A percentile compares a stretch with the other conserved stretches of the same genome.
Evolutionary conservation across 2,888 invertebrate species (phyloP).

Genomic region (Microplitis deprimator): DNA sequence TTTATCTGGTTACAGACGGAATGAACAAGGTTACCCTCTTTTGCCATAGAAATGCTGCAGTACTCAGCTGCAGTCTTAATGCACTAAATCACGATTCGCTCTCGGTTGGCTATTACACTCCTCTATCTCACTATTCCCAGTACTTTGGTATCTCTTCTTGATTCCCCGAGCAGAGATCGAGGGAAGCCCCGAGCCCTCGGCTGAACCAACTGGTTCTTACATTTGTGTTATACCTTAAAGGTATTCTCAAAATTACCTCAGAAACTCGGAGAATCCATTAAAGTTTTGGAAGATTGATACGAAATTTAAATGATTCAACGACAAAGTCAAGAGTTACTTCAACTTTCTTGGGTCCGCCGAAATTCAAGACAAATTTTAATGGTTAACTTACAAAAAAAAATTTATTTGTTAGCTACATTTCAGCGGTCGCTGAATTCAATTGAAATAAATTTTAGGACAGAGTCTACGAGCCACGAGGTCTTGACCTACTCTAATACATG

Average conservation of each 20-base stretch:
- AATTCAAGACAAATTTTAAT: not conserved
- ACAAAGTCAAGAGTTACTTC: no score
- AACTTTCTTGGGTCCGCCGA: no score
- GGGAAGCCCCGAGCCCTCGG: slow-evolving; percentile 27
- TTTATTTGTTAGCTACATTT: no score
- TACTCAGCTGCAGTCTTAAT: slow-evolving; percentile 52
- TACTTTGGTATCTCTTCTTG: slow-evolving; percentile 37
- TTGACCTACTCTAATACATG: slow-evolving; percentile 8
- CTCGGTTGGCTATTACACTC: slow-evolving; percentile 56
- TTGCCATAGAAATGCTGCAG: slow-evolving; percentile 55
- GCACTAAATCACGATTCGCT: slow-evolving; percentile 66
- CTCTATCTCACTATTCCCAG: slow-evolving; percentile 50
- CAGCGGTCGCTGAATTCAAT: not conserved
- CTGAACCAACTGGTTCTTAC: not conserved
- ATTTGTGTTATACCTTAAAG: not conserved
- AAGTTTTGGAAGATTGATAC: not conserved
- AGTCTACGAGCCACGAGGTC: not conserved
- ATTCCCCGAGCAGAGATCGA: not conserved
- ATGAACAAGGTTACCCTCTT: slow-evolving; percentile 48
- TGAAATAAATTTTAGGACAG: not conserved
- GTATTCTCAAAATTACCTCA: not conserved
- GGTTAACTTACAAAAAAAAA: no score
- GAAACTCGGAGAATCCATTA: not conserved
- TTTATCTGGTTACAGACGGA: slow-evolving; percentile 58
- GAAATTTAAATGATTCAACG: no score